phyloP scores from a whole-genome alignment of 2,797 vertebrate genomes.

The Acipenser oxyrinchus region DNA sequence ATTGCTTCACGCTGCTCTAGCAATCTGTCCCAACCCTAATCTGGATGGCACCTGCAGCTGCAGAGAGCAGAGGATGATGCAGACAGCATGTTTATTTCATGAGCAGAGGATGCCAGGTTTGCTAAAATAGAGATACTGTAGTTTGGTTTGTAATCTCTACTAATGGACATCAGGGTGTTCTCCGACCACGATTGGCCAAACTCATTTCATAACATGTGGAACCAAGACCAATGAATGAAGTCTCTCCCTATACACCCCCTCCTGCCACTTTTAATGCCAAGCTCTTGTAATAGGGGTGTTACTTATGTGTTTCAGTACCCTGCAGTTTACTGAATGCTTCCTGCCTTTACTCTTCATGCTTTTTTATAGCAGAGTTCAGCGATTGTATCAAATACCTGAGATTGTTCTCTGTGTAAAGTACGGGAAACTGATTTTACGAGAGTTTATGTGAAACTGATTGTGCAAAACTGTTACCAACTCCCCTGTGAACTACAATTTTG shows the following conservation, averaged over 20 bases:
- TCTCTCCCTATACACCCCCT: too few relatives aligned
- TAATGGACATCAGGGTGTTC: constrained; percentile 5
- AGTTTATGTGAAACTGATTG: too few relatives aligned
- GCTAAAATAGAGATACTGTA: constrained; percentile 8
- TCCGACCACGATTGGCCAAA: background rate
- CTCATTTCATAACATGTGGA: background rate
- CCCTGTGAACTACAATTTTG: background rate
- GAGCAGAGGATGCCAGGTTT: constrained; percentile 10
- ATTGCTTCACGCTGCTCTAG: constrained; percentile 60
- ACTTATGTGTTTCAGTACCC: background rate
- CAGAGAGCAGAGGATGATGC: constrained; percentile 32
- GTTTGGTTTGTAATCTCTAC: constrained; percentile 6
- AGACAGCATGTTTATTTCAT: constrained; percentile 30
- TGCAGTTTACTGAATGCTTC: background rate
- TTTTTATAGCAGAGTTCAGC: too few relatives aligned
- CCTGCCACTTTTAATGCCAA: too few relatives aligned
- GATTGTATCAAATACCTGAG: too few relatives aligned
- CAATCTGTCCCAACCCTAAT: constrained; percentile 65
- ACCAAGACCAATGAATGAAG: too few relatives aligned
- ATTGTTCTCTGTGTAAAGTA: too few relatives aligned
- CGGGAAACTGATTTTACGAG: too few relatives aligned
- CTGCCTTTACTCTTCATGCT: background rate
- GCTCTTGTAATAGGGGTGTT: background rate
- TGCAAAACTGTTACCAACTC: too few relatives aligned
- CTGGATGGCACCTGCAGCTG: constrained; percentile 54